Base-by-base conservation (phyloP, 2,113 vertebrate species). In the Panthera tigris region DNA sequence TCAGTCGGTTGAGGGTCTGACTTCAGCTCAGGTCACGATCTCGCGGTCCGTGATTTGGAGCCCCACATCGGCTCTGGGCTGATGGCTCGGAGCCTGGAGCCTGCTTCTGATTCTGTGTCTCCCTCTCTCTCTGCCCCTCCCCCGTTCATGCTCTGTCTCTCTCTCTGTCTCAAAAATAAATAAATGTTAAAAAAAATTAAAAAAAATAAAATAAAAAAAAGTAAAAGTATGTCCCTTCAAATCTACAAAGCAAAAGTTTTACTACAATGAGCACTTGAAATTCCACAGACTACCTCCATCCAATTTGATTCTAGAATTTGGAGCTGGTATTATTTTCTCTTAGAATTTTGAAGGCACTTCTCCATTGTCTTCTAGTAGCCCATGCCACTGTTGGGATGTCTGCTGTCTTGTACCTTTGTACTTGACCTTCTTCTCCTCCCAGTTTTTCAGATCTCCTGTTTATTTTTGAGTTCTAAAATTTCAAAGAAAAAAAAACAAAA, bases 181-280 rank as follows among this genome's bases (percentile, higher is more conserved):
- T 39, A 39, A 39, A 39, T 39, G 39, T 39, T 39, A 39, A 39
- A 39, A 39, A 39, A 39, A 39, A 39, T 39, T 39, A 39, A 39
- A 39, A 39, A 39, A 39, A 39, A 39, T 39, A 39, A 39, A 39
- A 39, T 39, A 39, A 39, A 39, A 39, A 4, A 39, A 39, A 39
- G 4, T 98, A 88, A 96, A 98, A 98, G 98, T 99, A 98, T 97
- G 98, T 99, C 99, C 98, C 99, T 98, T 98, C 98, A 98, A 98
- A 98, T 98, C 98, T 99, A 99, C 98, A 98, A 99, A 99, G 98
- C 98, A 98, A 98, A 98, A 98, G 98, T 98, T 98, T 97, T 98
- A 99, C 99, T 99, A 99, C 97, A 98, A 98, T 97, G 98, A 98
- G 98, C 98, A 98, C 98, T 95, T 98, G 98, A 98, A 99, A 98